phyloP scores from a whole-genome alignment of 2,797 vertebrate genomes.

The Enteromius anoplus region DNA sequence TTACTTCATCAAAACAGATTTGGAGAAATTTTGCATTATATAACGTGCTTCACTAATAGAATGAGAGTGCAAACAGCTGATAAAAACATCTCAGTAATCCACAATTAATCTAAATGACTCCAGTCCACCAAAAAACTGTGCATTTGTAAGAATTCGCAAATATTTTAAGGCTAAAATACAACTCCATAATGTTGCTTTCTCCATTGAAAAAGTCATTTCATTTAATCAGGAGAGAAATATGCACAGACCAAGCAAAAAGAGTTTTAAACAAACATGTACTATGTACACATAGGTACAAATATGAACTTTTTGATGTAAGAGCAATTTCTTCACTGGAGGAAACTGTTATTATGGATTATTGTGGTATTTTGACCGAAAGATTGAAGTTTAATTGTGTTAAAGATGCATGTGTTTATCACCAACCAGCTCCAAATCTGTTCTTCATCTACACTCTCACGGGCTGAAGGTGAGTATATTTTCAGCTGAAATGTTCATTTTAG shows the following conservation, averaged over 20 bases:
- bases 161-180: not conserved
- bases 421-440: not conserved
- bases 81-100: not conserved
- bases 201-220: not conserved
- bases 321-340: not conserved
- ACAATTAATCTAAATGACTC: not conserved
- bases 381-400: not conserved
- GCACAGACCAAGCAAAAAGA: not conserved
- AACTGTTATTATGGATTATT: not conserved
- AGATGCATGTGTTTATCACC: not conserved
- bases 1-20: not conserved
- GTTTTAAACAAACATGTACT: not conserved
- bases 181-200: not conserved
- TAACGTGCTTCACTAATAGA: not conserved
- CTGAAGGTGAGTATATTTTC: not conserved
- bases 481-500: not conserved
- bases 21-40: not conserved
- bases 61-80: not conserved
- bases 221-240: not conserved
- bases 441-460: not conserved
- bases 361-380: not conserved
- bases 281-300: too few relatives aligned
- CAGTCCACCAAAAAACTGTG: not conserved
- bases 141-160: not conserved
- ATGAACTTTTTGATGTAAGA: not conserved